These are phyloP conservation scores for Zaprionus davidi DNA, from an alignment of 1,140 invertebrate genomes.

Conservation along the genomic window DNA sequence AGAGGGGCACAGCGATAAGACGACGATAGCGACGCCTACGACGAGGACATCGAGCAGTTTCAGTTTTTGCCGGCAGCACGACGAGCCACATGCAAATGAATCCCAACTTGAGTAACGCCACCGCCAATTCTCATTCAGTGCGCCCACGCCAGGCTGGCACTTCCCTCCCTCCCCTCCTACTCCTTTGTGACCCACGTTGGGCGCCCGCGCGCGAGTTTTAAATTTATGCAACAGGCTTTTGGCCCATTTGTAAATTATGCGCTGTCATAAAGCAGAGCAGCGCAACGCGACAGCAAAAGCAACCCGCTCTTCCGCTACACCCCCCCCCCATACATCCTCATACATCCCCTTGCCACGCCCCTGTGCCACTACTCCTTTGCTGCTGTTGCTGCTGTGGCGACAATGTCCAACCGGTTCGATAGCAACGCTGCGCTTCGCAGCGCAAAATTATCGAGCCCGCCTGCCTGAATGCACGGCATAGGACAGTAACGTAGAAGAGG, in stretches of 20 bases:
- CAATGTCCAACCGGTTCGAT: slow-evolving; percentile 44
- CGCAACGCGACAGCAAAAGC: slow-evolving; percentile 32
- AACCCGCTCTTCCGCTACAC: slow-evolving; percentile 19
- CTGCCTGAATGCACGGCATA: slow-evolving; percentile 17
- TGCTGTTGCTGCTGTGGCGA: not conserved
- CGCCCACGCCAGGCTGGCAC: not conserved
- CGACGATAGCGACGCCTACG: slow-evolving; percentile 57
- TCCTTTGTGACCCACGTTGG: not conserved
- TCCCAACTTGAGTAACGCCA: slow-evolving; percentile 41
- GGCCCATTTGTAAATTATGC: slow-evolving; percentile 82
- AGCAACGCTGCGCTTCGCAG: slow-evolving; percentile 29
- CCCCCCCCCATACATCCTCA: not conserved
- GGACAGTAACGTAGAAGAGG: not conserved
- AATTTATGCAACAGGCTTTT: slow-evolving; percentile 82
- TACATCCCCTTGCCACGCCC: not conserved
- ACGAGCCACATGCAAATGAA: slow-evolving; percentile 66
- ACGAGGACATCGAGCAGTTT: slow-evolving; percentile 36
- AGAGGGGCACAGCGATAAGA: slow-evolving; percentile 66
- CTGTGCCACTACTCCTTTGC: not conserved
- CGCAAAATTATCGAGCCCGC: slow-evolving; percentile 66
- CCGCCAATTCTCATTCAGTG: slow-evolving; percentile 17
- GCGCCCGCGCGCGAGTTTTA: slow-evolving; percentile 47
- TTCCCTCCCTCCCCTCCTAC: not conserved
- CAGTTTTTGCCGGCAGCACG: slow-evolving; percentile 14
- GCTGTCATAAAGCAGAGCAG: slow-evolving; percentile 80